A percentile compares a stretch with the other conserved stretches of the same genome.
Conservation (phyloP, 2,797 vertebrate genomes). For the Pachyuromys duprasi region DNA sequence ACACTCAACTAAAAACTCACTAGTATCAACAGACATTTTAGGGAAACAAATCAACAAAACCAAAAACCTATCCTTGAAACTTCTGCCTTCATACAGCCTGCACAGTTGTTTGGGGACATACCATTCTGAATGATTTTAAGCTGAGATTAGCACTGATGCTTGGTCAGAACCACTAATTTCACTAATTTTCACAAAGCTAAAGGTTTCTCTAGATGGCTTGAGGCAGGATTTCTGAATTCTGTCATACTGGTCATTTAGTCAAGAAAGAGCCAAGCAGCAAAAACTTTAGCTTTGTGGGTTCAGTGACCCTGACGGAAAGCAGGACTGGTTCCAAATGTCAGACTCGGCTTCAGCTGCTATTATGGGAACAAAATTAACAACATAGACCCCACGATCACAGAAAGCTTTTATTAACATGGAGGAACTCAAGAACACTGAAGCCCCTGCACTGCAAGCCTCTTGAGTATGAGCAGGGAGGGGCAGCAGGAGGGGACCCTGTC, state of each 20-base stretch:
- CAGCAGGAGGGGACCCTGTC: background rate
- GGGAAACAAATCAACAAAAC: background rate
- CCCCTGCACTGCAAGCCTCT: background rate
- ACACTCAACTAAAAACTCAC: background rate
- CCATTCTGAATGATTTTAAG: background rate
- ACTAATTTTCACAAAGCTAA: background rate
- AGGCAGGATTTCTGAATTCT: background rate
- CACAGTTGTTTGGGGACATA: background rate
- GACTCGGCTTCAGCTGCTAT: background rate
- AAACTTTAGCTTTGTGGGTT: background rate
- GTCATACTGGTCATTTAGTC: background rate
- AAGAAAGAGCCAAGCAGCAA: background rate
- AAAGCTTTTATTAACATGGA: constrained; percentile 85
- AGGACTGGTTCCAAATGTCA: background rate
- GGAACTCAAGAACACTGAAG: constrained; percentile 56
- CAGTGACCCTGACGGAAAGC: background rate
- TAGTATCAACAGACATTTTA: background rate
- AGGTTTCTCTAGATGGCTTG: background rate
- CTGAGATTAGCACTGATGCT: background rate
- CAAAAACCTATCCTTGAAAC: background rate
- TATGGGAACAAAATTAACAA: constrained; percentile 72
- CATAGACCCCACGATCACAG: constrained; percentile 46
- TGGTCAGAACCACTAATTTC: constrained; percentile 5
- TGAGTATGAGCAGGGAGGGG: background rate
- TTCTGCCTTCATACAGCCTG: background rate